Conservation (phyloP, 1,140 invertebrate species). For the Caligus rogercresseyi region DNA sequence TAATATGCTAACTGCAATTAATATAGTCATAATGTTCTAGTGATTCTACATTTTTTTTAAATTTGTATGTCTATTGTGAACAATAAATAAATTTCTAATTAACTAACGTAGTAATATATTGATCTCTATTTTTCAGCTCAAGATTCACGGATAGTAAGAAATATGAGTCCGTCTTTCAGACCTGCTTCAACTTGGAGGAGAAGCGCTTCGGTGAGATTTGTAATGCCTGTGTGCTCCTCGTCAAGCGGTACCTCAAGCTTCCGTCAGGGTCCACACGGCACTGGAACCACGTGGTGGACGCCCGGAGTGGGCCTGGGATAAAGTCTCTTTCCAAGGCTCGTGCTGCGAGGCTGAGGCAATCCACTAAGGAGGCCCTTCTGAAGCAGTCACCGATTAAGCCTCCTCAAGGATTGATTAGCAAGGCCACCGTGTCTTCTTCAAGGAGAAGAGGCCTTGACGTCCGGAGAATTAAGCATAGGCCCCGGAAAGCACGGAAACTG, state of each 20-base stretch:
- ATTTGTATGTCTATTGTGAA: too few relatives aligned
- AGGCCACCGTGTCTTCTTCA: neutral
- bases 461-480: neutral
- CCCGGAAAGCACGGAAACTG: neutral
- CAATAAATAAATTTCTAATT: neutral
- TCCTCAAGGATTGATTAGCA: too few relatives aligned
- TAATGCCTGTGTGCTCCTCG: conserved; percentile 17
- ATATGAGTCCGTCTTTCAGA: conserved; percentile 8
- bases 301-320: conserved; percentile 73
- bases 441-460: neutral
- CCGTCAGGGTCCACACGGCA: neutral
- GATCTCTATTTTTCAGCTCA: conserved; percentile 10
- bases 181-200: conserved; percentile 11
- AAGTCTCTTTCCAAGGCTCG: conserved; percentile 71
- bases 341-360: neutral
- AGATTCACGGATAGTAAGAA: conserved; percentile 18
- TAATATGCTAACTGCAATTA: too few relatives aligned
- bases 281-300: conserved; percentile 14
- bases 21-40: too few relatives aligned
- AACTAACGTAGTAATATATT: too few relatives aligned
- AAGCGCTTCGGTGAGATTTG: conserved; percentile 15
- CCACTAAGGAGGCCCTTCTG: neutral
- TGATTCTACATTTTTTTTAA: too few relatives aligned
- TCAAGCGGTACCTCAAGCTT: conserved; percentile 13
- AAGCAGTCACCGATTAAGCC: too few relatives aligned